Evolutionary conservation across 2,888 invertebrate genomes (phyloP).

Genomic region (Leptopterna dolabrata): DNA sequence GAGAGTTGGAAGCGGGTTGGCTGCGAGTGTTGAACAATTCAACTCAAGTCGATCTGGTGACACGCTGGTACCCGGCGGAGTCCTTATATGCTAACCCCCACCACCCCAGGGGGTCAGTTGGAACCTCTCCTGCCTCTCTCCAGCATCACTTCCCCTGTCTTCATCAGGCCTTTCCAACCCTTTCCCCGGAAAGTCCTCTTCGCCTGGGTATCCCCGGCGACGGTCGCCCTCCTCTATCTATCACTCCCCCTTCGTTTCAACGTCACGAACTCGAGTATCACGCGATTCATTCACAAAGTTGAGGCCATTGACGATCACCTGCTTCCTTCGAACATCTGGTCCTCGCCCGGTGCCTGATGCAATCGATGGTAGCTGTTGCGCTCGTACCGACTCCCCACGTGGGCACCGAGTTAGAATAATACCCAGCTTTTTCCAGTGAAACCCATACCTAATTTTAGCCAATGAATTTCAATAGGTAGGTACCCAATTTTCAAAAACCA

Average conservation of each 20-base stretch:
- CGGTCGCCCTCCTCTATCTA: background rate
- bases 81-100: constrained; percentile 40
- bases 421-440: no score
- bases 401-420: no score
- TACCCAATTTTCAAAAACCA: no score
- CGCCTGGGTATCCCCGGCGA: background rate
- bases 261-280: background rate
- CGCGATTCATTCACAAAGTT: constrained; percentile 15
- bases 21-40: background rate
- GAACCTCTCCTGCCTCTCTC: background rate
- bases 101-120: constrained; percentile 12
- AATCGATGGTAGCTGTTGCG: background rate
- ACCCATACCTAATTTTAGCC: no score
- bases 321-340: background rate
- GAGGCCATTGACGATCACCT: constrained; percentile 15
- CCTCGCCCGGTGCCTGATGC: background rate
- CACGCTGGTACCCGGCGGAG: background rate
- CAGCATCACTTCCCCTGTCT: background rate
- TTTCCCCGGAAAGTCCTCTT: background rate
- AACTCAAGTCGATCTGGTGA: background rate
- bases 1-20: background rate
- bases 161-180: background rate
- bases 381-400: no score
- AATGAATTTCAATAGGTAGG: no score
- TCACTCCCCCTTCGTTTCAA: background rate